Base-by-base conservation (phyloP, 1,140 invertebrate species). In the Alviniconcha marisindica region DNA sequence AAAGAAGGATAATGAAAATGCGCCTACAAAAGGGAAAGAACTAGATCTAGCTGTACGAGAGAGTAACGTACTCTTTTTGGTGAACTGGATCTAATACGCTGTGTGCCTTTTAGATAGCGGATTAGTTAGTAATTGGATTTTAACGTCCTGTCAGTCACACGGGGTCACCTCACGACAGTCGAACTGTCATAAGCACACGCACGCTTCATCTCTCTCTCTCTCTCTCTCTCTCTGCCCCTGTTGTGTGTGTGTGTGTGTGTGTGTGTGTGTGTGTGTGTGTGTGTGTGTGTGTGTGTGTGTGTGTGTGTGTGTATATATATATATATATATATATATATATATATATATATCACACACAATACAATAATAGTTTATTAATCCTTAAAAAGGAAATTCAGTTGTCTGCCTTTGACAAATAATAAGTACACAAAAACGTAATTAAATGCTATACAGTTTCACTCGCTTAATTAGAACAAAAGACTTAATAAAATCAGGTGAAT, bases 181-280 rank as follows among this genome's bases (percentile, higher is more conserved):
- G 28, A 36, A 28, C 40, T 10, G 48, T 81, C 48, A 44, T 33
- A 51, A 81, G n/a, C n/a, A n/a, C n/a, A n/a, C n/a, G n/a, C n/a
- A n/a, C n/a, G n/a, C n/a, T n/a, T n/a, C n/a, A n/a, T 79, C 42
- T 63, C 83, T 4, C 73, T 88, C 33, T 84, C 80, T 28, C 83
- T 88, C n/a, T 84, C 87, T 15, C 77, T 78, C 28, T 0, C 63
- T 7, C 79, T 88, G 15, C 85, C 87, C 63, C 83, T 85, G 38
- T 84, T 86, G 69, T 69, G 51, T 79, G 54, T 74, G 42, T 77
- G 74, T 77, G 74, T 51, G 74, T 51, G 21, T 51, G 48, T 51
- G 36, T 1, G 31, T 18, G 10, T 73, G 5, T 36, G 31, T 73
- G 69, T 36, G 69, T 73, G 31, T 38, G 40, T 76, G 38, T 42